Evolutionary conservation across 2,888 invertebrate species (phyloP).

Genomic region (Andricus curvator): DNA sequence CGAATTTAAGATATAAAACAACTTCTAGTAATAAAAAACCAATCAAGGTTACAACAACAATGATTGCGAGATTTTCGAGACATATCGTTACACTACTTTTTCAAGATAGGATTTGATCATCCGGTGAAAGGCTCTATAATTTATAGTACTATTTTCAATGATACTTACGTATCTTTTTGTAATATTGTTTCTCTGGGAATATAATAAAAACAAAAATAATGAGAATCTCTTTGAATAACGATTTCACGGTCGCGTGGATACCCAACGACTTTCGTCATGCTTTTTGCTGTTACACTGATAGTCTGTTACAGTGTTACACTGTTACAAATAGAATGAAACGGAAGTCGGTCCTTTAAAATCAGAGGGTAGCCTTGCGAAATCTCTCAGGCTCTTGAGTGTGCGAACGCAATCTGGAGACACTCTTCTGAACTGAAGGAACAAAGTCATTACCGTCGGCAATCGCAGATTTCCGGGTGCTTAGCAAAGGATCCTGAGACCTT

Average conservation of each 20-base stretch:
- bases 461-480: slow-evolving; percentile 67
- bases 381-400: slow-evolving; percentile 58
- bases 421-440: slow-evolving; percentile 45
- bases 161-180: neutral
- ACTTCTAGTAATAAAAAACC: too few species aligned
- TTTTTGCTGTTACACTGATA: slow-evolving; percentile 1
- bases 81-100: too few species aligned
- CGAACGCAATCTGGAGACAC: slow-evolving; percentile 51
- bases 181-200: neutral
- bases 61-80: too few species aligned
- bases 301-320: neutral
- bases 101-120: too few species aligned
- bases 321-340: slow-evolving; percentile 44
- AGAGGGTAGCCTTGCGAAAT: slow-evolving; percentile 63
- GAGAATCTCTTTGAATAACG: slow-evolving; percentile 35
- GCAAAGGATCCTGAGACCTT: slow-evolving; percentile 47
- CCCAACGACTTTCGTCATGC: slow-evolving; percentile 12
- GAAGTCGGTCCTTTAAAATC: slow-evolving; percentile 52
- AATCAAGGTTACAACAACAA: too few species aligned
- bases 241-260: slow-evolving; percentile 22
- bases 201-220: slow-evolving; percentile 17
- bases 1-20: too few species aligned
- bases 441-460: slow-evolving; percentile 60
- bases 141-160: neutral
- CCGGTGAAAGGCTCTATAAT: neutral